phyloP scores from a whole-genome alignment of 2,888 invertebrate species.

The Thymelicus acteon region DNA sequence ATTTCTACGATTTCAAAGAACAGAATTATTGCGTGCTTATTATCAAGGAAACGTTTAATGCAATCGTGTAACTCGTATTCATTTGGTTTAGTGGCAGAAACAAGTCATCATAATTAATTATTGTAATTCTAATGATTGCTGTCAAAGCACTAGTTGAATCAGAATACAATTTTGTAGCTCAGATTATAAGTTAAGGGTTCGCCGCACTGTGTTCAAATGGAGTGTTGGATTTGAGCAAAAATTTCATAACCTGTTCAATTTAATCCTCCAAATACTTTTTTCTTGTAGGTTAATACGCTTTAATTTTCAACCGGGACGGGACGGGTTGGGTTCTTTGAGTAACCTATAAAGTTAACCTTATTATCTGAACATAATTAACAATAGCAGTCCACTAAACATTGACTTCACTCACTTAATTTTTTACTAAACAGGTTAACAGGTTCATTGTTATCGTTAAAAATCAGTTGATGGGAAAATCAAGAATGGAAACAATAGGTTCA shows the following conservation, averaged over 20 bases:
- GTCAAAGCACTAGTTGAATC: too few species aligned
- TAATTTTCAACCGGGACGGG: too few species aligned
- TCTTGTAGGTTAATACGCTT: too few species aligned
- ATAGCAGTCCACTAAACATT: background rate
- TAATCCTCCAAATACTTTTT: too few species aligned
- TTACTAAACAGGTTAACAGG: constrained; percentile 11
- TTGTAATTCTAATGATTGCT: background rate
- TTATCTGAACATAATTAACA: constrained; percentile 1
- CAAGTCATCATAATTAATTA: background rate
- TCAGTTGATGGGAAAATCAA: constrained; percentile 8
- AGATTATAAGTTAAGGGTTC: too few species aligned
- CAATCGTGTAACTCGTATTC: background rate
- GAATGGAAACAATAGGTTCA: background rate
- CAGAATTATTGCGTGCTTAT: constrained; percentile 27
- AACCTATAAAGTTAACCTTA: background rate
- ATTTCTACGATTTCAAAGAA: constrained; percentile 35
- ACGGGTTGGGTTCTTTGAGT: too few species aligned
- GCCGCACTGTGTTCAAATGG: too few species aligned
- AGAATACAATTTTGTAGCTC: too few species aligned
- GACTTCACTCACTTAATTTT: background rate
- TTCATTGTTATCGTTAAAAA: constrained; percentile 3
- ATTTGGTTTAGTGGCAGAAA: background rate
- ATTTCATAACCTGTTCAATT: too few species aligned
- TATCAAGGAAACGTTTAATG: constrained; percentile 24
- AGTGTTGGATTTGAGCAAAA: too few species aligned